Base-by-base conservation (phyloP, 2,113 vertebrate species). In the Catagonus wagneri region DNA sequence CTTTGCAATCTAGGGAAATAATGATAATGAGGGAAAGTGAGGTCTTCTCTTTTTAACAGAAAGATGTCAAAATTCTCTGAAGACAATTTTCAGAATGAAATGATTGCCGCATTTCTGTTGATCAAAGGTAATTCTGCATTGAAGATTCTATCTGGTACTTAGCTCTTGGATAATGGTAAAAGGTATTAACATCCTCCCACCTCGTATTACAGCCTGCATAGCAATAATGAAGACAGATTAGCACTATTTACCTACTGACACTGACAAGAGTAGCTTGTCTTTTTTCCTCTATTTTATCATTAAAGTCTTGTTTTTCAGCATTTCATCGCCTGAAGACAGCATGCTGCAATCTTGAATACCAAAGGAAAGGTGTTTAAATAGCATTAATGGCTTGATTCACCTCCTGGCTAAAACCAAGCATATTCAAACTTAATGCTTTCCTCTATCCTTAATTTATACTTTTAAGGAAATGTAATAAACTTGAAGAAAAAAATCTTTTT, bases 191-290 rank as follows among this genome's bases (percentile, higher is more conserved):
- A 71, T 96, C 61, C 95, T 98, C 93, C 95, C 71, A 97, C 96
- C 94, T 96, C 95, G 93, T 94, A 95, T 96, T 98, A 97, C 97
- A 98, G 66, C 71, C 90, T 90, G 78, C 94, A 90, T 11, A 93
- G 95, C 95, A 97, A 96, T 99, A 99, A 99, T 99, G 98, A 99
- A 99, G 99, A 99, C 97, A 98, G 98, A 99, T 99, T 98, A 98
- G 97, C 89, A 95, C 93, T 99, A 98, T 99, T 98, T 99, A 98
- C 98, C 98, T 98, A 95, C 97, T 98, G 98, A 99, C 98, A 97
- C 66, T 90, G 98, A 98, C 97, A 98, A 98, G 97, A 97, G 96
- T 95, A 98, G 83, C 96, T 97, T 97, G 97, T 94, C 97, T 98
- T 98, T 97, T 94, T 96, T 98, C 89, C 96, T 98, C 92, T 96